phyloP scores from a whole-genome alignment of 1,140 invertebrate genomes.

The Drosophila arawakana region DNA sequence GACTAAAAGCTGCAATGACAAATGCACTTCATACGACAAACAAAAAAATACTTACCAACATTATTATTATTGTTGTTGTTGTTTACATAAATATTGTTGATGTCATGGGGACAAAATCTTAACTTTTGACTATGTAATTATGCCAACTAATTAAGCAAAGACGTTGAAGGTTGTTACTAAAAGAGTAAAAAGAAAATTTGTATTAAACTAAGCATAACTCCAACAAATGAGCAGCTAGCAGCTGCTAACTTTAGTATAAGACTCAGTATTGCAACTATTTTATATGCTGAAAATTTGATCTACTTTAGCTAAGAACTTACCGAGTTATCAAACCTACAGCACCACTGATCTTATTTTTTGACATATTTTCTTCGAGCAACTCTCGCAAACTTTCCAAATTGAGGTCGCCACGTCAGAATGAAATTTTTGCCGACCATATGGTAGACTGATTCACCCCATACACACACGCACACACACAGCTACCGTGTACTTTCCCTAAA shows the following conservation, averaged over 20 bases:
- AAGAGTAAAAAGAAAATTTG: no score
- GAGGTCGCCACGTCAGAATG: constrained; percentile 4
- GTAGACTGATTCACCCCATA: background rate
- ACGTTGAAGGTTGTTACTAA: constrained; percentile 7
- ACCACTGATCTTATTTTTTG: background rate
- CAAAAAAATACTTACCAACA: no score
- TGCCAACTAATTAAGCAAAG: constrained; percentile 25
- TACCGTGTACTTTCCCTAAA: constrained; percentile 10
- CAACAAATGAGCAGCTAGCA: no score
- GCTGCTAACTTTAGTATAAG: no score
- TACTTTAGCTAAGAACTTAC: no score
- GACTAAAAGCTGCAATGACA: constrained; percentile 36
- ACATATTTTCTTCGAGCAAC: background rate
- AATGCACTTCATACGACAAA: constrained; percentile 18
- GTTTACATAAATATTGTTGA: constrained; percentile 18
- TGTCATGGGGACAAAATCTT: constrained; percentile 30
- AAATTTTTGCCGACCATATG: constrained; percentile 20
- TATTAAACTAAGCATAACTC: no score
- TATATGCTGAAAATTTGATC: no score
- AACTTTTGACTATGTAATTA: constrained; percentile 21
- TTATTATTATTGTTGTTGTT: constrained; percentile 21
- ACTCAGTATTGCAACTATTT: no score
- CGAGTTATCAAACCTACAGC: no score
- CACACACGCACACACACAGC: background rate
- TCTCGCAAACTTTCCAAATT: constrained; percentile 5